These are phyloP conservation scores for Leptobrachium leishanense DNA, from an alignment of 2,113 vertebrate genomes.

Conservation along the genomic window DNA sequence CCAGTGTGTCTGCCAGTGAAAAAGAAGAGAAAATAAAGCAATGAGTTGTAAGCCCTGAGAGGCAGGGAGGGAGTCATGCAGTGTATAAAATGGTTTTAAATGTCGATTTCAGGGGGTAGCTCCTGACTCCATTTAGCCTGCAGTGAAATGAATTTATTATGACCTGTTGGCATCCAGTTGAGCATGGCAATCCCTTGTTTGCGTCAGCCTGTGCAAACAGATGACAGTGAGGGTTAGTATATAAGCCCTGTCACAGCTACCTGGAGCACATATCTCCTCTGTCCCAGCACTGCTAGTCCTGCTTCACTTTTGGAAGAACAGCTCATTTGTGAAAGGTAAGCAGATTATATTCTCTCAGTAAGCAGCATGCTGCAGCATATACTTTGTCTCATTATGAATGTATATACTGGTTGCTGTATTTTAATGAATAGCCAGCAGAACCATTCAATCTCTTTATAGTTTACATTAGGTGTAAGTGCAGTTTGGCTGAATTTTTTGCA, in stretches of 20 bases:
- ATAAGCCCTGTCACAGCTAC: slow-evolving; percentile 60
- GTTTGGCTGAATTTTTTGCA: no score
- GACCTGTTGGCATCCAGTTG: slow-evolving; percentile 43
- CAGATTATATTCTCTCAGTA: neutral
- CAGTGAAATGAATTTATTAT: slow-evolving; percentile 47
- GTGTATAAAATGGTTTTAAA: neutral
- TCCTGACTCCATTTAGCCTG: slow-evolving; percentile 51
- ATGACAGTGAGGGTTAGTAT: slow-evolving; percentile 57
- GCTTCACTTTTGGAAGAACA: slow-evolving; percentile 21
- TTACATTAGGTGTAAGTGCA: no score
- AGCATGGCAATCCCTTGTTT: slow-evolving; percentile 51
- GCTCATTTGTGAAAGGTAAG: slow-evolving; percentile 53
- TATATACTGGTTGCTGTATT: no score
- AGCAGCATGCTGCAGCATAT: neutral
- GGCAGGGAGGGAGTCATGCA: neutral
- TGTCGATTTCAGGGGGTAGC: slow-evolving; percentile 56
- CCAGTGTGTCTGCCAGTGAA: neutral
- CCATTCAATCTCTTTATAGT: no score
- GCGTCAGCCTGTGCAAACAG: slow-evolving; percentile 68
- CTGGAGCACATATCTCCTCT: slow-evolving; percentile 46
- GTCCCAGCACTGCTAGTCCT: slow-evolving; percentile 15
- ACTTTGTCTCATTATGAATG: no score
- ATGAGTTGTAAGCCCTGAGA: neutral
- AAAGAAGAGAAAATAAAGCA: neutral
- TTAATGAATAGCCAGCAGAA: no score